Base-by-base conservation (phyloP, 2,113 vertebrate species). In the Falcunculus frontatus region DNA sequence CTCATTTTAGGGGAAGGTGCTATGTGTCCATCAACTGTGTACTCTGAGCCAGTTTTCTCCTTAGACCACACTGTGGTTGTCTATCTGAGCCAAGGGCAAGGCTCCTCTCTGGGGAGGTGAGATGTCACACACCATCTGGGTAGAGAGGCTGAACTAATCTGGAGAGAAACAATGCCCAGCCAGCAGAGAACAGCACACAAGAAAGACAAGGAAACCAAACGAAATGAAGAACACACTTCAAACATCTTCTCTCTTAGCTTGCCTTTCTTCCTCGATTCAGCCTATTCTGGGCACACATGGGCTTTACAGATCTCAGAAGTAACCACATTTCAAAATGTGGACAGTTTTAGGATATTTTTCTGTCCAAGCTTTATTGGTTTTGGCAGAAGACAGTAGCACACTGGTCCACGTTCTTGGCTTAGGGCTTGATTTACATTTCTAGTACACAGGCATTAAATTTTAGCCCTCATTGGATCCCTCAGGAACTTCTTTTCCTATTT, bases 1-100 rank as follows among this genome's bases (percentile, higher is more conserved):
- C 3, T 56, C 60, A 29, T 62, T 69, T 67, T 53, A 50, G 69
- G 65, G 42, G 13, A 60, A 35, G 33, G 5, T 37, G 4, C 37
- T 39, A 1, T 30, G 20, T 50, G 50, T 14, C 42, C 23, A 12
- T 33, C 1, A 2, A 3, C 4, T 0, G 0, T 12, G 21, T 26
- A 6, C n/a, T 53, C 29, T 76, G 42, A 41, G 37, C 7, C 55
- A 23, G 26, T 44, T 44, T 56, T n/a, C 27, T 19, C 4, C 0
- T 20, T 63, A 41, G 76, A 49, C 21, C 12, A 1, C 29, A 19
- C 1, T 0, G 1, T 41, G 49, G 5, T 23, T 68, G 12, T 56
- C 41, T 64, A 37, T 37, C n/a, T 57, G 41, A 86, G n/a, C 32
- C 41, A n/a, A 22, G 46, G 52, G 21, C 4, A 11, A 72, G 39